Base-by-base conservation (phyloP, 2,113 vertebrate species). In the Campylomormyrus numenius region DNA sequence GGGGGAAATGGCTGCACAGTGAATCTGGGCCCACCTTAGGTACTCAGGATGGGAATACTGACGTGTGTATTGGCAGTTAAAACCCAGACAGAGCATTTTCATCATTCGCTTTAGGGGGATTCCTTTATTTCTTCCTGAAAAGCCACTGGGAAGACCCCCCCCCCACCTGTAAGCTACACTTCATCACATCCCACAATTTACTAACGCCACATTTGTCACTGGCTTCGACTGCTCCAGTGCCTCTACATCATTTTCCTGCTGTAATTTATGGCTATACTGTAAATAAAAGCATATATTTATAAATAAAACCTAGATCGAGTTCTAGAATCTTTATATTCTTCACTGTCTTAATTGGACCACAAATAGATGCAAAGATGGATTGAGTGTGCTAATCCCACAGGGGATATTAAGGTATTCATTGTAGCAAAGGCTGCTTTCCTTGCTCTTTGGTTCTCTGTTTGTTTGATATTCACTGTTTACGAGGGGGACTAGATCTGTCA, bases 161-260 rank as follows among this genome's bases (percentile, higher is more conserved):
- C 53, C 2, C 66, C 56, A 5, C 21, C 88, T 27, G 31, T 88
- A 74, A 27, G 35, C 19, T 45, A 66, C 27, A 62, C 87, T 88
- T 53, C 48, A 56, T 24, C 35, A 46, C 45, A 11, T 39, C 4
- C 24, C 9, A 66, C 13, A 39, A 66, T 62, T 74, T 90, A 48
- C 77, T 66, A 89, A 90, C 70, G 85, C 66, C 85, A 92, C 88
- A 70, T 90, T 89, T 90, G 88, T 88, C 88, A 90, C n/a, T 48
- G 84, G 10, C 88, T 92, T 91, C 92, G 90, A 94, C 91, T 88
- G 89, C 87, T 92, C 84, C 90, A 92, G 92, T 93, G 90, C 85
- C 88, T 91, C 89, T 89, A 85, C 92, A 7, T 15, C 10, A 49
- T 90, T 91, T 77, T 84, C 88, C n/a, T 90, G 88, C 89, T 85